A percentile compares a stretch with the other conserved stretches of the same genome.
Evolutionary conservation across 2,113 vertebrate genomes (phyloP).

Genomic region (Galemys pyrenaicus): DNA sequence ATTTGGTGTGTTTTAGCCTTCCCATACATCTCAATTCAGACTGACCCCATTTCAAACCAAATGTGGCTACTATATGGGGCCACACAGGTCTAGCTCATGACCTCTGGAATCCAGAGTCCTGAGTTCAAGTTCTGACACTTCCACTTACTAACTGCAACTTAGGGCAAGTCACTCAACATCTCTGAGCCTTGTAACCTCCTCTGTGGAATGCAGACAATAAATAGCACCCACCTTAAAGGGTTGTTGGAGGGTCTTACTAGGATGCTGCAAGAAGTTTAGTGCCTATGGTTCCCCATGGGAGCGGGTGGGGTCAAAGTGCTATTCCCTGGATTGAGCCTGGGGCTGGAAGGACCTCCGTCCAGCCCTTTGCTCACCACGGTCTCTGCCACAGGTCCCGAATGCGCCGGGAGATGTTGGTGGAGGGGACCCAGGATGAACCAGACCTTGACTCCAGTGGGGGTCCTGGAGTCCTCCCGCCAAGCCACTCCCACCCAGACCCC

Average conservation of each 20-base stretch:
- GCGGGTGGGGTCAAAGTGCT: background rate
- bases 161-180: background rate
- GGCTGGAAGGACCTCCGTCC: background rate
- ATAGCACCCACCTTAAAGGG: background rate
- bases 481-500: conserved; percentile 77
- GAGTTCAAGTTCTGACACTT: background rate
- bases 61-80: background rate
- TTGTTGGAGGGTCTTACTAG: background rate
- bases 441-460: conserved; percentile 89
- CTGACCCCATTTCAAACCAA: background rate
- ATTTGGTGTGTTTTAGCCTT: background rate
- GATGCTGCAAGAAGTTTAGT: background rate
- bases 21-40: background rate
- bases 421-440: conserved; percentile 93
- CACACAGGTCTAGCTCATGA: background rate
- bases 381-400: conserved; percentile 94
- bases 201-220: background rate
- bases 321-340: background rate
- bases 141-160: background rate
- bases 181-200: background rate
- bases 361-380: background rate
- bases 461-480: conserved; percentile 54
- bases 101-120: background rate
- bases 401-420: conserved; percentile 96
- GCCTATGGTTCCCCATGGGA: background rate